phyloP scores from a whole-genome alignment of 2,797 vertebrate genomes.

The Girardinus metallicus region DNA sequence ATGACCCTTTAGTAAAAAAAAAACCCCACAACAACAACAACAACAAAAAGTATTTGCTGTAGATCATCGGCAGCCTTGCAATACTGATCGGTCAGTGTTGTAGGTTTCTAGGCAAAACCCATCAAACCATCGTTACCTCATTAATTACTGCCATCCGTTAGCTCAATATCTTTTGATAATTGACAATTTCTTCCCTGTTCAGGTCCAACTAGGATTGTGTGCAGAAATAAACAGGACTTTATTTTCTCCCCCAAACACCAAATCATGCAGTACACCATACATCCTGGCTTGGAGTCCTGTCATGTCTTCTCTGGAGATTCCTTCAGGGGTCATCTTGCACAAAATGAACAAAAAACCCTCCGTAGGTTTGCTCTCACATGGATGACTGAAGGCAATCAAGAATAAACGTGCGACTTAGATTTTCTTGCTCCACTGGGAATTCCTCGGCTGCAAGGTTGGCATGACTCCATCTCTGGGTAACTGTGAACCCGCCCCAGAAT shows the following conservation, averaged over 20 bases:
- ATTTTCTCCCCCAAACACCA: slow-evolving; percentile 1
- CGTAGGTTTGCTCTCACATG: slow-evolving; percentile 30
- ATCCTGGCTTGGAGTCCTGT: slow-evolving; percentile 34
- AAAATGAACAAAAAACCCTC: slow-evolving; percentile 17
- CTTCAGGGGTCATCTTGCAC: slow-evolving; percentile 25
- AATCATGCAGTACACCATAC: slow-evolving; percentile 23
- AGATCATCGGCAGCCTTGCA: background rate
- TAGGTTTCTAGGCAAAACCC: background rate
- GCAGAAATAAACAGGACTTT: slow-evolving; percentile 7
- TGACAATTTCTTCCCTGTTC: background rate
- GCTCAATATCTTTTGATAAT: background rate
- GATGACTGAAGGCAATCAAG: slow-evolving; percentile 51
- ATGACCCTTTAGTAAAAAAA: background rate
- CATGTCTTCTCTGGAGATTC: slow-evolving; percentile 40
- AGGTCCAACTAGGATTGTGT: slow-evolving; percentile 1
- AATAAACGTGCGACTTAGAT: slow-evolving; percentile 44
- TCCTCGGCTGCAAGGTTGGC: slow-evolving; percentile 41
- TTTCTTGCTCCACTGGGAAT: slow-evolving; percentile 46
- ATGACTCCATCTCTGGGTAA: slow-evolving; percentile 22
- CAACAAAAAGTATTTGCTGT: background rate
- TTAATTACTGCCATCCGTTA: background rate
- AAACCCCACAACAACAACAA: background rate
- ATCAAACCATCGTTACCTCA: background rate
- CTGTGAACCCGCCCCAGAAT: slow-evolving; percentile 48
- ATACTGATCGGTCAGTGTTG: background rate